phyloP scores from a whole-genome alignment of 2,113 vertebrate species.

The Platanista minor region DNA sequence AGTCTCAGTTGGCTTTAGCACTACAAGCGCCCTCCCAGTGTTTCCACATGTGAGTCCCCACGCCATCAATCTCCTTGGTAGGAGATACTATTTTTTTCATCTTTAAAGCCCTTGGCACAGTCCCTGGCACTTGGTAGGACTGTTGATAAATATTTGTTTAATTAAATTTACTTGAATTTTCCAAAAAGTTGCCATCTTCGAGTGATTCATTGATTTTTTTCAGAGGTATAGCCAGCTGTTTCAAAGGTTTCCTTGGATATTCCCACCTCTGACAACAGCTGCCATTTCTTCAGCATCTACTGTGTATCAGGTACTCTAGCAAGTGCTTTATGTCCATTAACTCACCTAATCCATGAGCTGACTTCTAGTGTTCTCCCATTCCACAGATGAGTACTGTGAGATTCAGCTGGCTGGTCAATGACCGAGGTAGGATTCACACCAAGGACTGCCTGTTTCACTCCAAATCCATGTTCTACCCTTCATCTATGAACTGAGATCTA shows the following conservation, averaged over 20 bases:
- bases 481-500: background rate
- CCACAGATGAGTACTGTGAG: background rate
- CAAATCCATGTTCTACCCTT: background rate
- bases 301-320: background rate
- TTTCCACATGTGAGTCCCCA: background rate
- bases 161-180: slow-evolving; percentile 4
- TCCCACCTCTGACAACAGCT: background rate
- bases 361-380: background rate
- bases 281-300: background rate
- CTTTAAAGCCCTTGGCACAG: background rate
- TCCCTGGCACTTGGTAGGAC: background rate
- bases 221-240: background rate
- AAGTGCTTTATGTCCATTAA: background rate
- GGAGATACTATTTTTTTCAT: background rate
- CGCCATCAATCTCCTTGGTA: background rate
- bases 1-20: background rate
- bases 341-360: background rate
- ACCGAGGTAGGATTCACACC: background rate
- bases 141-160: background rate
- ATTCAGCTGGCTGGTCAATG: background rate
- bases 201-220: background rate
- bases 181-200: background rate
- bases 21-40: background rate
- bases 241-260: background rate
- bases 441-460: background rate